These are phyloP conservation scores for Helogale parvula DNA, from an alignment of 2,113 vertebrate genomes.

Conservation along the genomic window DNA sequence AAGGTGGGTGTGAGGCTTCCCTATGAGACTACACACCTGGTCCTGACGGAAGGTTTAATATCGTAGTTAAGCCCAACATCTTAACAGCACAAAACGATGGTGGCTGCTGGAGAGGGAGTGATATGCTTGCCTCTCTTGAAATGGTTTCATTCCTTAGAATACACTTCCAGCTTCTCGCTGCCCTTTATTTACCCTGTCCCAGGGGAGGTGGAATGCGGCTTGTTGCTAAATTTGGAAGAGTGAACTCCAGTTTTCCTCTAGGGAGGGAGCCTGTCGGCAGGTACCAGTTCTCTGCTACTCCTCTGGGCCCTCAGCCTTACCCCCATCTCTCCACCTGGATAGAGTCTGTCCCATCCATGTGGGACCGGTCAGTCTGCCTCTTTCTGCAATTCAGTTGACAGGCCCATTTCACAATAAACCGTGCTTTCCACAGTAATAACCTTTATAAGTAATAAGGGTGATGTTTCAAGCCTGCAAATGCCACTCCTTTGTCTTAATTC, in stretches of 20 bases:
- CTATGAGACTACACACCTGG: neutral
- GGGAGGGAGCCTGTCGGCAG: neutral
- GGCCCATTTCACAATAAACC: neutral
- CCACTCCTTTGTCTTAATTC: neutral
- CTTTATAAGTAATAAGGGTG: neutral
- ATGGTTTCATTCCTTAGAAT: neutral
- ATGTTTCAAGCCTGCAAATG: neutral
- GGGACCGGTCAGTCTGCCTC: neutral
- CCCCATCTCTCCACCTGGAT: neutral
- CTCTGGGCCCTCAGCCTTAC: neutral
- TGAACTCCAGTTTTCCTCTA: neutral
- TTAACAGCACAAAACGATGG: neutral
- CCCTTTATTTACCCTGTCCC: neutral
- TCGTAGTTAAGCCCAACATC: neutral
- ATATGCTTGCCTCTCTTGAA: neutral
- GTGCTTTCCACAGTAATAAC: neutral
- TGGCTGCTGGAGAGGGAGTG: neutral
- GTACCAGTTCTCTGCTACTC: neutral
- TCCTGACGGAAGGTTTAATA: neutral
- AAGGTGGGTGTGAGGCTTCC: neutral
- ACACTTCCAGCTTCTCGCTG: neutral
- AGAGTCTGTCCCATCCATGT: neutral
- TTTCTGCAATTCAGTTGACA: neutral
- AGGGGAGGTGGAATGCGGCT: neutral
- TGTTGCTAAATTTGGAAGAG: slow-evolving; percentile 40